phyloP scores from a whole-genome alignment of 2,797 vertebrate genomes.

The Danio choprae region DNA sequence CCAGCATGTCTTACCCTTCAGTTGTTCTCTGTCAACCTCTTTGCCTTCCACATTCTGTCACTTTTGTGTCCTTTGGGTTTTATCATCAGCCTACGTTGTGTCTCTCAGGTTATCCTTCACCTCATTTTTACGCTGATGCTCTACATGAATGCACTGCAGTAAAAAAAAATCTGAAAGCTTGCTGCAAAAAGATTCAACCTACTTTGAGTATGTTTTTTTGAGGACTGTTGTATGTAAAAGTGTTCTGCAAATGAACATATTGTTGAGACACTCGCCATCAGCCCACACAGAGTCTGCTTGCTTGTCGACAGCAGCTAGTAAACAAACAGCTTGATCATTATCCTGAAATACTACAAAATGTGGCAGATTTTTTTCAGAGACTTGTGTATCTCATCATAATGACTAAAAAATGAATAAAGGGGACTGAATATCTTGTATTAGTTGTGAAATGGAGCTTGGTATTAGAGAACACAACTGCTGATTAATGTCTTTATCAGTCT shows the following conservation, averaged over 20 bases:
- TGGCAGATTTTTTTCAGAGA: background rate
- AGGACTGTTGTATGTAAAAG: conserved; percentile 8
- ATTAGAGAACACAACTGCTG: conserved; percentile 4
- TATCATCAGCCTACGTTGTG: background rate
- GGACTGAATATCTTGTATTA: background rate
- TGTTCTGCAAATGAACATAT: conserved; percentile 31
- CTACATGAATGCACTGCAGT: conserved; percentile 12
- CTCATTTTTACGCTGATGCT: background rate
- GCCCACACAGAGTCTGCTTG: conserved; percentile 51
- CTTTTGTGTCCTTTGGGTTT: conserved; percentile 1
- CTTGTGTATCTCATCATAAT: background rate
- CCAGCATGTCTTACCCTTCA: conserved; percentile 23
- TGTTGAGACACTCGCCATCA: conserved; percentile 25
- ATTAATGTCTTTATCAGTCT: background rate
- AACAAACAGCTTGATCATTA: conserved; percentile 57
- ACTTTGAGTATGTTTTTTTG: conserved; percentile 1
- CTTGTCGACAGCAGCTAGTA: conserved; percentile 42
- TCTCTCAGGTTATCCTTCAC: conserved; percentile 7
- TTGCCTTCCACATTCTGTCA: conserved; percentile 8
- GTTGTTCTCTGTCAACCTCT: background rate
- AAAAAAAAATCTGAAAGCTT: background rate
- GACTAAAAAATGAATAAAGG: background rate
- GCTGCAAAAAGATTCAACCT: background rate
- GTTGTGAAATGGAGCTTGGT: background rate
- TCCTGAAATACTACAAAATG: background rate